Base-by-base conservation (phyloP, 2,113 vertebrate species). In the Poeciliopsis occidentalis region DNA sequence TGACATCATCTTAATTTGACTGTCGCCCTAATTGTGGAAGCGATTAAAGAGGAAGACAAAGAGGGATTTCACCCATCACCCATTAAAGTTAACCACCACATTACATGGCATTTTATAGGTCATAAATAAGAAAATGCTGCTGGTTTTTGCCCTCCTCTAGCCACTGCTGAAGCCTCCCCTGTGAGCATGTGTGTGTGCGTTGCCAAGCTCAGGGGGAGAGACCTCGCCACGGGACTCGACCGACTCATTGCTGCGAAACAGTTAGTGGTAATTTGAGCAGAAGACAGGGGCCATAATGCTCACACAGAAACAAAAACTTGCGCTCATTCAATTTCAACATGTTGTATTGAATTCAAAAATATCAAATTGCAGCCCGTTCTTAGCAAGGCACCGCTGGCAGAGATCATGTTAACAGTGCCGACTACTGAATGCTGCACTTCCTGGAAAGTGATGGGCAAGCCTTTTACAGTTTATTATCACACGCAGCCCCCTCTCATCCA, bases 51-150 rank as follows among this genome's bases (percentile, higher is more conserved):
- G 82, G 76, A 91, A 87, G 90, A 91, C 91, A 91, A 92, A 91
- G 86, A 91, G 81, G 82, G 87, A 91, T 89, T 92, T 92, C 90
- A 90, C 91, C 86, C 90, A 90, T 91, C 87, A 92, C 83, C 88
- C 85, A 90, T 93, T 93, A 93, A 92, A 93, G 87, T 88, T 87
- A 91, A 91, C 93, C 87, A 90, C 82, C 84, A 91, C 93, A 94
- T 92, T 92, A 91, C 89, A 90, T 85, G 71, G 79, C 82, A 89
- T 89, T 92, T 94, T 92, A 94, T 90, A 88, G 91, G 83, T 84
- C 85, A 90, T 87, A 90, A 93, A 93, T 92, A 89, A 89, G 84
- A 90, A 91, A 91, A 90, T 85, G 86, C 88, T 91, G 84, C 87
- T 81, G 82, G 75, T 89, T 82, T 82, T 84, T 89, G 88, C 85